Evolutionary conservation across 2,113 vertebrate genomes (phyloP), one percentile per base, ranked within the genome.

Genomic region (Caranx melampygus): DNA sequence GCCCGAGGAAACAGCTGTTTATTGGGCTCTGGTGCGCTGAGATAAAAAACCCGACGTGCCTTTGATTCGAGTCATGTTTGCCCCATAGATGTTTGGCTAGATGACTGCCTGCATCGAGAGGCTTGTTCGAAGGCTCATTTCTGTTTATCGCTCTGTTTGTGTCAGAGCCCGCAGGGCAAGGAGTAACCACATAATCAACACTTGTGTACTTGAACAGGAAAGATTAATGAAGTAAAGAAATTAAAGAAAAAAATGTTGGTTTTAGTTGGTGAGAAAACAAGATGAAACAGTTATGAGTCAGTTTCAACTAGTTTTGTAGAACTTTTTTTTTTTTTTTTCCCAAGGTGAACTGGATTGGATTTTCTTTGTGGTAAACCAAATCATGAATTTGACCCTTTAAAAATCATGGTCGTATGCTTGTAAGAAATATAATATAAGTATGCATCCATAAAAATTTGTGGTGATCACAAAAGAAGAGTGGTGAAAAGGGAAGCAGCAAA

Each of bases 51-150:
- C 55, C 20, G 40, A 20, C 44, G 14, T 35, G 1, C 71, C 89
- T 92, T 87, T 89, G 82, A 90, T 90, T 87, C 16, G n/a, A 67
- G 61, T 83, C 79, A 18, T 55, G 78, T 83, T 89, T 84, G 79
- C 87, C 89, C 78, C 69, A 12, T 83, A 81, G 87, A 88, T 90
- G 76, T 88, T 93, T 91, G 82, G 72, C 57, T 35, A 65, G 87
- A 90, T 87, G 87, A 47, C 64, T 75, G 82, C 72, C 75, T 79
- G 70, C 60, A 72, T 83, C 42, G 14, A 42, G 77, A 79, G 84
- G 79, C 74, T 88, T 18, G 81, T 85, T 79, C 47, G 15, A n/a
- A 5, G 65, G 71, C 49, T 63, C 57, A 73, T 72, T 78, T 86
- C 73, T 86, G 86, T 90, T 92, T 88, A 88, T 89, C 72, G 42